Evolutionary conservation across 1,140 invertebrate genomes (phyloP).

Genomic region (Sipha flava): DNA sequence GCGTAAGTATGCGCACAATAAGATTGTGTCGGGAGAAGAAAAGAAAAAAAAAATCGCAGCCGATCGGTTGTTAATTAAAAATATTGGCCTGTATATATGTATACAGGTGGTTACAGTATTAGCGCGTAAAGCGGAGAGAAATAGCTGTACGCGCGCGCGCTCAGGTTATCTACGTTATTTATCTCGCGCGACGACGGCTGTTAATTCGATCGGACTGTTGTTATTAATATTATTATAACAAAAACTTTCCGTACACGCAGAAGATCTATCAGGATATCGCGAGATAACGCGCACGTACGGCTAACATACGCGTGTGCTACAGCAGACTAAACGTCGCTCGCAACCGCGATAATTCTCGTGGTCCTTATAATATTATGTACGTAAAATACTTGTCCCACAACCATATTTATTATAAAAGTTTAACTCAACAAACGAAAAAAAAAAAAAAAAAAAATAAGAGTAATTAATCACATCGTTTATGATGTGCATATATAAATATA

Average conservation of each 20-base stretch:
- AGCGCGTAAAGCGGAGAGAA: neutral
- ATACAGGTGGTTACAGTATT: neutral
- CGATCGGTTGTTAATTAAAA: slow-evolving; percentile 30
- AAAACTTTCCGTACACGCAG: slow-evolving; percentile 1
- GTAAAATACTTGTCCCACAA: neutral
- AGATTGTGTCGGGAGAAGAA: too few relatives aligned
- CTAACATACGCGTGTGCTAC: neutral
- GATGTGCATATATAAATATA: too few relatives aligned
- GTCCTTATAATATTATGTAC: neutral
- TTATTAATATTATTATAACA: too few relatives aligned
- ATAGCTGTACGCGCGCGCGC: neutral
- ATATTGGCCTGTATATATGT: neutral
- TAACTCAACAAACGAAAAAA: neutral
- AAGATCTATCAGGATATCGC: slow-evolving; percentile 12
- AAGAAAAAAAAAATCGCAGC: neutral
- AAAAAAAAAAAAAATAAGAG: neutral
- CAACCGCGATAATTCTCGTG: neutral
- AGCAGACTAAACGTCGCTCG: neutral
- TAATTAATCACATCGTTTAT: neutral
- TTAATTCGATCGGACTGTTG: slow-evolving; percentile 23
- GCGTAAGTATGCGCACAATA: neutral
- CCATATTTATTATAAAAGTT: neutral
- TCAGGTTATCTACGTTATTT: slow-evolving; percentile 31
- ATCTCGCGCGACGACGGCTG: neutral
- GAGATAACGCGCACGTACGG: neutral